These are phyloP conservation scores for Mimachlamys varia DNA, from an alignment of 2,888 invertebrate genomes.

Conservation along the genomic window DNA sequence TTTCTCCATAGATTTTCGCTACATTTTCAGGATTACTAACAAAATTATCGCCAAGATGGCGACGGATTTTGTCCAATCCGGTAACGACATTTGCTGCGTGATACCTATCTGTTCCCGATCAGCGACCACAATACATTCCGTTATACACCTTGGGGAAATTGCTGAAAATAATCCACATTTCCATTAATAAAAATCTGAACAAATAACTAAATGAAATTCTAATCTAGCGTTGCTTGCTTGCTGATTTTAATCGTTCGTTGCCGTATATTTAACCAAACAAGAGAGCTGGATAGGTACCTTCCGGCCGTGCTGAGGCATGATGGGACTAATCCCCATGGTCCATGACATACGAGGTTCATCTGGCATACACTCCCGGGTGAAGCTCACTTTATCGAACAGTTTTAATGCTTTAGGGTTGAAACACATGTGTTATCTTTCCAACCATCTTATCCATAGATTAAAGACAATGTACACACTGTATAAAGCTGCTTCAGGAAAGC, in stretches of 20 bases:
- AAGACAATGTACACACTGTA: background rate
- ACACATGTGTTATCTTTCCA: background rate
- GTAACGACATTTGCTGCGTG: background rate
- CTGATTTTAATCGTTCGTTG: background rate
- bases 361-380: background rate
- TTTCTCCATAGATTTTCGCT: background rate
- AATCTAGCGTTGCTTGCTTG: background rate
- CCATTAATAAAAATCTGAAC: slow-evolving; percentile 14
- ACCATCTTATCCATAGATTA: background rate
- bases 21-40: background rate
- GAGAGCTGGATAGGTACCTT: background rate
- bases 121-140: background rate
- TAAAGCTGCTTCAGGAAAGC: background rate
- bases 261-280: slow-evolving; percentile 12
- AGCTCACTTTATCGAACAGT: background rate
- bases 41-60: background rate
- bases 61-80: background rate
- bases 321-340: background rate
- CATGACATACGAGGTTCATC: background rate
- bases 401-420: background rate
- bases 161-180: slow-evolving; percentile 9
- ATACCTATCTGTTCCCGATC: background rate
- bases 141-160: slow-evolving; percentile 15
- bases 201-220: slow-evolving; percentile 7
- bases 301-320: background rate